Evolutionary conservation across 2,888 invertebrate genomes (phyloP), one percentile per base, ranked within the genome.

Genomic region (Andrena praecox): DNA sequence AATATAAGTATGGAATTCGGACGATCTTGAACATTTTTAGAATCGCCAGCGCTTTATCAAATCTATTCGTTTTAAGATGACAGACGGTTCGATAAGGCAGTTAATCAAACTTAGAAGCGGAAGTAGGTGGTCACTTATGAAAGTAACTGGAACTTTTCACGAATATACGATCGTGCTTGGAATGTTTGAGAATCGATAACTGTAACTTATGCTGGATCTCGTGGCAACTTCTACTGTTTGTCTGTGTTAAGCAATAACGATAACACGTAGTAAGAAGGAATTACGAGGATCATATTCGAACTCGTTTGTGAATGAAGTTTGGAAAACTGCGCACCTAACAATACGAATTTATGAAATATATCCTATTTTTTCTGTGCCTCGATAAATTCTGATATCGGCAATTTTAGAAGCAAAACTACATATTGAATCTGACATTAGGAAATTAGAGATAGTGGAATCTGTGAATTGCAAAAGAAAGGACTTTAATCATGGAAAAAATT

Each of bases 61-160:
- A 71, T 71, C 72, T 67, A 76, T 64, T 80, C 67, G 52, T 63
- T 82, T 59, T 35, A 59, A 63, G 52, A 33, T 48, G 60, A 59
- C 67, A 74, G 79, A 75, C 70, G 70, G 35, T 42, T 66, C 68
- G 71, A 71, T 74, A 82, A 63, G 42, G 62, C 20, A 27, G 74
- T 74, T 75, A 71, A 80, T 82, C 63, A 52, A 62, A 56, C 12
- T 31, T n/a, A 8, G 6, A 33, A 48, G 16, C 8, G 48, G 12
- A 48, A 27, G 31, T 27, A 3, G 24, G 27, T 27, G 16, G 7
- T 10, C n/a, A 1, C 10, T 8, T 10, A 20, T 10, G 10, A n/a
- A 76, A 54, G 16, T 62, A 54, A n/a, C 54, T 6, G 2, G 16
- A 52, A 33, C 31, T 27, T 56, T 48, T 74, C 42, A 24, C 20